Evolutionary conservation across 2,113 vertebrate genomes (phyloP).

Genomic region (Serilophus lunatus): DNA sequence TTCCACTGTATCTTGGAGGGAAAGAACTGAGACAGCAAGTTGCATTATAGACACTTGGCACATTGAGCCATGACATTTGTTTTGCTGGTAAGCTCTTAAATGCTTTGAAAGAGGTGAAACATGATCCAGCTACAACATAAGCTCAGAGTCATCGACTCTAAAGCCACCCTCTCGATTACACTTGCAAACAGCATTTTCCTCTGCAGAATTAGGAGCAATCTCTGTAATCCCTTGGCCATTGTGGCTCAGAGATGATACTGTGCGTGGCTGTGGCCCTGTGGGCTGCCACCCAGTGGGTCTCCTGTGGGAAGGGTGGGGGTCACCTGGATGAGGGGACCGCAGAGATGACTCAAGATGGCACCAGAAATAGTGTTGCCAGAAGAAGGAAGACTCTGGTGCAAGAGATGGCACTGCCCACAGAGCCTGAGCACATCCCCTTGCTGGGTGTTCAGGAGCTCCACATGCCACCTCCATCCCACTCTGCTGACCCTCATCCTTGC

Average conservation of each 20-base stretch:
- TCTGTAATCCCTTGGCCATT: neutral
- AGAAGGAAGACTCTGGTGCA: neutral
- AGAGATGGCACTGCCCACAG: fast-evolving
- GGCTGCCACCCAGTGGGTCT: neutral
- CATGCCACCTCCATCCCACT: neutral
- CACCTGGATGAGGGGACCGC: neutral
- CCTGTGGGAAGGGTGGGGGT: fast-evolving
- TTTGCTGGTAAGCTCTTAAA: constrained; percentile 60
- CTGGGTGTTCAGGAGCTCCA: neutral
- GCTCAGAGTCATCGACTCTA: neutral
- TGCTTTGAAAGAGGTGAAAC: constrained; percentile 49
- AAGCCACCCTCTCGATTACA: constrained; percentile 17
- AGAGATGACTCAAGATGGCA: fast-evolving
- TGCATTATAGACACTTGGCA: constrained; percentile 6
- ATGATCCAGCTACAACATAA: constrained; percentile 8
- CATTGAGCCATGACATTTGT: constrained; percentile 42
- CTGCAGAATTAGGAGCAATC: neutral
- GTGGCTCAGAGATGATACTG: neutral
- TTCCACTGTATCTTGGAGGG: neutral
- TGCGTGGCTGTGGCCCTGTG: fast-evolving
- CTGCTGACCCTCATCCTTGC: neutral
- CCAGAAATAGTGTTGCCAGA: neutral
- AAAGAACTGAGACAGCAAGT: constrained; percentile 35
- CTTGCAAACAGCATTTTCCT: neutral
- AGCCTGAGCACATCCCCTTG: neutral